Percentiles rank a stretch among this genome's conserved stretches.
Evolutionary conservation across 1,140 invertebrate species (phyloP).

Genomic region (Ephestia elutella): DNA sequence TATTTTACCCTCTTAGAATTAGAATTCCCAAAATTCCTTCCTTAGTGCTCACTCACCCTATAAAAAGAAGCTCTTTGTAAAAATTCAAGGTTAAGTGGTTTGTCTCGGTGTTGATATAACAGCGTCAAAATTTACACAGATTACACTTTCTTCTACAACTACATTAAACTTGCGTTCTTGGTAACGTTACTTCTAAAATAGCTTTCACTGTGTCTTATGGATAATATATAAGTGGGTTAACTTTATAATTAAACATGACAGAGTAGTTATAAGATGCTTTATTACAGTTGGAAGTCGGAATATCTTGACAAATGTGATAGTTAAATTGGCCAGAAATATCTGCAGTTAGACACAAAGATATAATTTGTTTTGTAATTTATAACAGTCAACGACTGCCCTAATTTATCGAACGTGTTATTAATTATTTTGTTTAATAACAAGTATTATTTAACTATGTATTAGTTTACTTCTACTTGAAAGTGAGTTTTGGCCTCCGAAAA

Average conservation of each 20-base stretch:
- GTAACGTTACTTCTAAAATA: too few relatives aligned
- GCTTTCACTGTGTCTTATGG: neutral
- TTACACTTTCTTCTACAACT: too few relatives aligned
- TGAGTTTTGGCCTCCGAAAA: too few relatives aligned
- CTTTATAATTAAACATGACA: neutral
- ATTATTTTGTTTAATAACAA: neutral
- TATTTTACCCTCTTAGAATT: too few relatives aligned
- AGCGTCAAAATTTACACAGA: too few relatives aligned
- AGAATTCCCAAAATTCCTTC: too few relatives aligned
- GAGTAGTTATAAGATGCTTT: constrained; percentile 3
- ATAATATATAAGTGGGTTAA: neutral
- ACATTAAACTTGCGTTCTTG: too few relatives aligned
- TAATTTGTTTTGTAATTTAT: neutral
- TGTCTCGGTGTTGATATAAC: too few relatives aligned
- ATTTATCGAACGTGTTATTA: neutral
- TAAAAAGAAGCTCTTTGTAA: too few relatives aligned
- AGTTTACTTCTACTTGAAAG: neutral
- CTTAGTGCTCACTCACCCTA: too few relatives aligned
- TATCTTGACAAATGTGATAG: constrained; percentile 3
- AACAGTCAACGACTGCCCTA: neutral
- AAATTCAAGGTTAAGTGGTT: too few relatives aligned
- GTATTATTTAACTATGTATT: neutral
- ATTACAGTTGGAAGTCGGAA: constrained; percentile 1
- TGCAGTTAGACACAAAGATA: neutral
- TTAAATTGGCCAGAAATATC: constrained; percentile 2